A percentile compares a stretch with the other conserved stretches of the same genome.
Conservation (phyloP, 1,140 invertebrate genomes). For the Pseudomyrmex pallidus region DNA sequence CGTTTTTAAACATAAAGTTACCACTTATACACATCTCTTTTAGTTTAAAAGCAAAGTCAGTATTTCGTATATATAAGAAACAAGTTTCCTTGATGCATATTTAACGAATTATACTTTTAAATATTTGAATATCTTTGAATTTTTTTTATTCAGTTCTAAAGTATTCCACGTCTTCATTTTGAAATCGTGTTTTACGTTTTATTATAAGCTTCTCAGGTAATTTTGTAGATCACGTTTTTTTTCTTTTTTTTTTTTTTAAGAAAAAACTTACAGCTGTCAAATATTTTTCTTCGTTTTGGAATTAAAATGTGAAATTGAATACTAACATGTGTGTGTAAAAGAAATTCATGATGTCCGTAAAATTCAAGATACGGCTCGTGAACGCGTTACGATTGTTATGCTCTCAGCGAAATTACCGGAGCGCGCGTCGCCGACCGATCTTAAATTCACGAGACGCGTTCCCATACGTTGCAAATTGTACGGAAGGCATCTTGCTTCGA, state of each 20-base stretch:
- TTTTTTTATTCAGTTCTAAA: not conserved
- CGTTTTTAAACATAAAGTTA: not conserved
- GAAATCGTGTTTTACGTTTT: not conserved
- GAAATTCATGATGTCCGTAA: not conserved
- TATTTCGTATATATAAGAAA: not conserved
- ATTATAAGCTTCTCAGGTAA: too few relatives aligned
- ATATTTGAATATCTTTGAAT: not conserved
- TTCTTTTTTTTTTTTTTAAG: too few relatives aligned
- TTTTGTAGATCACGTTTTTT: too few relatives aligned
- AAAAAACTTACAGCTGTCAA: too few relatives aligned
- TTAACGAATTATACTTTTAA: conserved; percentile 1
- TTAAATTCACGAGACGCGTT: conserved; percentile 32
- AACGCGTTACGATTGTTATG: not conserved
- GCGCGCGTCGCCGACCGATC: conserved; percentile 20
- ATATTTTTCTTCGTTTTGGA: too few relatives aligned
- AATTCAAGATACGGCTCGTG: not conserved
- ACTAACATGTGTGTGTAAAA: too few relatives aligned
- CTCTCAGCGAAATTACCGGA: conserved; percentile 4
- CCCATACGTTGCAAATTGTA: conserved; percentile 11
- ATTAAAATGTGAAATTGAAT: too few relatives aligned
- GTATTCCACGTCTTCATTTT: not conserved
- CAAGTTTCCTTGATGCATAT: not conserved
- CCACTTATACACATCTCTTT: not conserved
- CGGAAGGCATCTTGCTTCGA: conserved; percentile 30
- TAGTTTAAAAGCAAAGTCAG: not conserved